Evolutionary conservation across 2,113 vertebrate species (phyloP), one percentile per base, ranked within the genome.

Genomic region (Chitala chitala): DNA sequence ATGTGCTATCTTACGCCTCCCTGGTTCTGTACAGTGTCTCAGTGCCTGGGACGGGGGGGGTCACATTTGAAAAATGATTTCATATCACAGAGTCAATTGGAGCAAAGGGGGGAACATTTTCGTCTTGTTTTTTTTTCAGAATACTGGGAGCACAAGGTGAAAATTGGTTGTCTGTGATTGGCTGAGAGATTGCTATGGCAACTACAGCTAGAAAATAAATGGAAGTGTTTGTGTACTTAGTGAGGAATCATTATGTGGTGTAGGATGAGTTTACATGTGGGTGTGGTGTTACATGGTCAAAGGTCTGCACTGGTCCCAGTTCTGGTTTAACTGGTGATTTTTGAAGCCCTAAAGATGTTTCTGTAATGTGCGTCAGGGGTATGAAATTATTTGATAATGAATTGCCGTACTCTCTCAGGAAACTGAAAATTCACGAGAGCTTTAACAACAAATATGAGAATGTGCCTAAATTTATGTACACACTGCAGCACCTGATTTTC

Each of bases 161-260:
- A 61, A 73, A 63, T 63, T 24, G 56, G 56, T 48, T 20, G 55
- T 9, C 40, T 63, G 20, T 15, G 71, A 73, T 73, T 61, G 71
- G 71, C 40, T n/a, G 22, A 15, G 54, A 24, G 54, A 63, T 73
- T 31, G 44, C 72, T 51, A 73, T 73, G 58, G 72, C 24, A 73
- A 73, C 72, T 58, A 64, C 44, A 22, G 72, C 58, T 50, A 50
- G 72, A 44, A 73, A 55, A 71, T 71, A 71, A 71, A 71, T 55
- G 50, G 51, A 71, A 51, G 69, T 71, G 69, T 71, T 71, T 71
- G 31, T 55, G 29, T 71, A 71, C 50, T 40, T 71, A 71, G 46
- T 29, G 8, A 69, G 44, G 46, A 31, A 69, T 69, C 68, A 51
- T 69, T 50, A 51, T 12, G 22, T 68, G 64, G 46, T 68, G 64